Percentiles rank a stretch among this genome's conserved stretches.
These are phyloP conservation scores for Gryllus bimaculatus DNA, from an alignment of 1,140 invertebrate species.

Conservation along the genomic window DNA sequence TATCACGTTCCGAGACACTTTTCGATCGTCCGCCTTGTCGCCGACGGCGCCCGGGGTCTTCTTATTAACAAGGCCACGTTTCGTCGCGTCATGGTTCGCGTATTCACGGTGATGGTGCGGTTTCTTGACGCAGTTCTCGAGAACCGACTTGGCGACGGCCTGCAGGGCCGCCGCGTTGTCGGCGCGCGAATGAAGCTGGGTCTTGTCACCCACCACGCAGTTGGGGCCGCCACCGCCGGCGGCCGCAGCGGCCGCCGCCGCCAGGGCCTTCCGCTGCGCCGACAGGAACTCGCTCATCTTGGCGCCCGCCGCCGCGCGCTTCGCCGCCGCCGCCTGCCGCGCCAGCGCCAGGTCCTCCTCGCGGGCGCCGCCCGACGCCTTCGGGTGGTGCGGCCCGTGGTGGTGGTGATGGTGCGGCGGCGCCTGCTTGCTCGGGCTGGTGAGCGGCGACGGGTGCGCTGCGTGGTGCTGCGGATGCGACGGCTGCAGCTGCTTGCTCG, in stretches of 20 bases:
- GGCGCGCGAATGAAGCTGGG: too few relatives aligned
- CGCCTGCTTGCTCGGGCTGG: background rate
- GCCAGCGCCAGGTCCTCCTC: background rate
- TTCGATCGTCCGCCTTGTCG: background rate
- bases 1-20: conserved; percentile 13
- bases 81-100: conserved; percentile 13
- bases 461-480: background rate
- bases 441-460: background rate
- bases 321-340: background rate
- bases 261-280: background rate
- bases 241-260: too few relatives aligned
- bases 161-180: background rate
- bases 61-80: background rate
- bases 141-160: background rate
- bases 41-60: background rate
- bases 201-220: too few relatives aligned
- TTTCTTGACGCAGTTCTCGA: conserved; percentile 7
- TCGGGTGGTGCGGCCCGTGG: background rate
- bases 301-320: background rate
- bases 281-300: background rate
- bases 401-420: background rate
- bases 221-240: too few relatives aligned
- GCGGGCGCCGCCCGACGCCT: too few relatives aligned
- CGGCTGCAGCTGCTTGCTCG: background rate
- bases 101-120: conserved; percentile 13